These are phyloP conservation scores for Mugil cephalus DNA, from an alignment of 2,113 vertebrate species.

Conservation along the genomic window DNA sequence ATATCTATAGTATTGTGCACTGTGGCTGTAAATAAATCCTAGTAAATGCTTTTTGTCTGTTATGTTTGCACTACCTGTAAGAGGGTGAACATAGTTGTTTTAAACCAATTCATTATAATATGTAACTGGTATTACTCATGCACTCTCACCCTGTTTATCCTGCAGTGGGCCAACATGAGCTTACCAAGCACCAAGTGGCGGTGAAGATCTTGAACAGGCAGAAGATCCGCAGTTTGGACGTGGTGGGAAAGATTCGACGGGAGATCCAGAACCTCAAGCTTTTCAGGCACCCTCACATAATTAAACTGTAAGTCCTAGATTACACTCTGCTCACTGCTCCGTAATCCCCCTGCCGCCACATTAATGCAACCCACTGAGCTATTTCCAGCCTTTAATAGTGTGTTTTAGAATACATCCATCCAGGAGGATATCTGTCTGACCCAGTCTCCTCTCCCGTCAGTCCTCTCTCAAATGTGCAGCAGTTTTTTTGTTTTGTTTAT, in stretches of 20 bases:
- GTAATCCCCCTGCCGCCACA: constrained; percentile 50
- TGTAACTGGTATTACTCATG: neutral
- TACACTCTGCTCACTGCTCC: constrained; percentile 49
- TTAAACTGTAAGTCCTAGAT: constrained; percentile 94
- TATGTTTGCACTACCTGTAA: neutral
- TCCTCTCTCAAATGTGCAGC: neutral
- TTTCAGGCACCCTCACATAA: constrained; percentile 98
- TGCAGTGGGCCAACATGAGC: constrained; percentile 95
- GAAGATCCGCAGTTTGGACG: constrained; percentile 98
- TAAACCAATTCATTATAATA: too few species aligned
- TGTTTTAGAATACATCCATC: constrained; percentile 61
- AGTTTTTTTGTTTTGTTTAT: constrained; percentile 18
- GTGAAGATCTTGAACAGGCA: constrained; percentile 99
- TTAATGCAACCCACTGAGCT: constrained; percentile 72
- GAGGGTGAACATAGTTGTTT: too few species aligned
- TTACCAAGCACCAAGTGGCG: constrained; percentile 98
- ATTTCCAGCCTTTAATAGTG: constrained; percentile 63
- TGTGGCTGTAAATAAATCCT: neutral
- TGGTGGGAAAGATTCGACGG: constrained; percentile 97
- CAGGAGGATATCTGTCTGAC: constrained; percentile 53
- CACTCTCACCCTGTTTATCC: neutral
- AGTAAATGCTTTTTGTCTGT: neutral
- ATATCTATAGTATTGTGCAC: too few species aligned
- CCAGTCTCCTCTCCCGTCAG: constrained; percentile 32
- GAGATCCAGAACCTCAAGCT: constrained; percentile 99